Conservation (phyloP, 2,113 vertebrate species). For the Perca flavescens region DNA sequence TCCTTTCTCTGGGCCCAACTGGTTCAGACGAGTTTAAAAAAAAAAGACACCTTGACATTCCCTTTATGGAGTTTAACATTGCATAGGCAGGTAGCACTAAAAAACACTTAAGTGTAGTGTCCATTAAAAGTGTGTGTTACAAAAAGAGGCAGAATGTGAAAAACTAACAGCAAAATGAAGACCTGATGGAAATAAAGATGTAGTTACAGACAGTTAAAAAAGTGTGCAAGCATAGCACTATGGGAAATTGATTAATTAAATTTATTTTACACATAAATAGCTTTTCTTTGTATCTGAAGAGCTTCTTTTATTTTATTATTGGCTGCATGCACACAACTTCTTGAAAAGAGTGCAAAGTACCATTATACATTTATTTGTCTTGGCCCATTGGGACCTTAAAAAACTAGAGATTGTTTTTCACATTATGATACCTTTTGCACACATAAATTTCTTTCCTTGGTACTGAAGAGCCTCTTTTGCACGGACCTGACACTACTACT, state of each 20-base stretch:
- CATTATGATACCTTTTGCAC: neutral
- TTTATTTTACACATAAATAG: neutral
- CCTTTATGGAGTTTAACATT: neutral
- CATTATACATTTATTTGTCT: too few species aligned
- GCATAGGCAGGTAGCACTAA: neutral
- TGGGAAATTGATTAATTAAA: neutral
- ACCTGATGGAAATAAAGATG: neutral
- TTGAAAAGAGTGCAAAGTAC: too few species aligned
- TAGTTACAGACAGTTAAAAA: neutral
- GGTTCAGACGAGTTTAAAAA: conserved; percentile 22
- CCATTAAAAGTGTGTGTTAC: neutral
- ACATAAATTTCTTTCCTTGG: neutral
- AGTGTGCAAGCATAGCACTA: neutral
- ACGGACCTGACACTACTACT: neutral
- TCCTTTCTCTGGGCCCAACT: conserved; percentile 87
- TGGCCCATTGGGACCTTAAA: too few species aligned
- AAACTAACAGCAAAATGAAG: neutral
- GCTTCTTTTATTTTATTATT: neutral
- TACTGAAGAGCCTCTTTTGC: neutral
- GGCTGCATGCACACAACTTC: neutral
- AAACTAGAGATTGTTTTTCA: neutral
- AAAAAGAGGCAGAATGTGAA: neutral
- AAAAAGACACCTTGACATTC: neutral
- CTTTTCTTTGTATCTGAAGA: neutral
- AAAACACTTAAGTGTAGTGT: neutral